These are phyloP conservation scores for Stichodactyla mertensii DNA, from an alignment of 64 coral and sea anemone genomes.

Conservation along the genomic window DNA sequence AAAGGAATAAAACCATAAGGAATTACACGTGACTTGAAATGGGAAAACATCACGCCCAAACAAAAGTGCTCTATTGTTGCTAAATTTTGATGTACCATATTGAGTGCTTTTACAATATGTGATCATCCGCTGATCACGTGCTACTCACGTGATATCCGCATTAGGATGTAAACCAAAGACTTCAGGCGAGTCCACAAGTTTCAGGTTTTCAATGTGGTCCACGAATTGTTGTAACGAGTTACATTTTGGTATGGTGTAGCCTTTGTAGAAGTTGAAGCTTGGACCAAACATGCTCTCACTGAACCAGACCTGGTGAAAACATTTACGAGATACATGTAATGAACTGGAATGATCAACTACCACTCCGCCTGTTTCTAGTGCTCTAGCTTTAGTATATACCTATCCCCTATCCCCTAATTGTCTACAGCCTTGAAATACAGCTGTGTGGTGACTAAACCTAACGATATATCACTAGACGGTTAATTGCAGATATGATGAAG, in stretches of 20 bases:
- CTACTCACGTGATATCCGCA: conserved; percentile 94
- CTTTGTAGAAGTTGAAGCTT: conserved; percentile 97
- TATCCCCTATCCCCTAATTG: too few relatives aligned
- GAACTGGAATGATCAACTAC: not conserved
- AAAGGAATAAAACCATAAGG: too few relatives aligned
- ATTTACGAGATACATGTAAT: not conserved
- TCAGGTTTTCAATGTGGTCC: conserved; percentile 80
- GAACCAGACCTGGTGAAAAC: conserved; percentile 72
- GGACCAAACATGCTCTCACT: conserved; percentile 81
- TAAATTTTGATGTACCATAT: too few relatives aligned
- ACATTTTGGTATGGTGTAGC: conserved; percentile 83
- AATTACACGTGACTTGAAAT: too few relatives aligned
- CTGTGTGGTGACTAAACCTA: too few relatives aligned
- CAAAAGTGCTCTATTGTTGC: too few relatives aligned
- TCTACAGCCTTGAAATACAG: too few relatives aligned
- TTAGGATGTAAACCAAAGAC: conserved; percentile 95
- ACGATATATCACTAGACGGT: too few relatives aligned
- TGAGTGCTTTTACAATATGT: too few relatives aligned
- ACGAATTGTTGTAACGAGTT: conserved; percentile 68
- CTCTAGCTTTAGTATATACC: too few relatives aligned
- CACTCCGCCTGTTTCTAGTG: not conserved
- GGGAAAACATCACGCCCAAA: too few relatives aligned
- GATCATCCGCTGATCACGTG: not conserved
- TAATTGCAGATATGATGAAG: not conserved
- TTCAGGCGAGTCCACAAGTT: conserved; percentile 92